Base-by-base conservation (phyloP, 2,888 invertebrate genomes). In the Anorthoa munda region DNA sequence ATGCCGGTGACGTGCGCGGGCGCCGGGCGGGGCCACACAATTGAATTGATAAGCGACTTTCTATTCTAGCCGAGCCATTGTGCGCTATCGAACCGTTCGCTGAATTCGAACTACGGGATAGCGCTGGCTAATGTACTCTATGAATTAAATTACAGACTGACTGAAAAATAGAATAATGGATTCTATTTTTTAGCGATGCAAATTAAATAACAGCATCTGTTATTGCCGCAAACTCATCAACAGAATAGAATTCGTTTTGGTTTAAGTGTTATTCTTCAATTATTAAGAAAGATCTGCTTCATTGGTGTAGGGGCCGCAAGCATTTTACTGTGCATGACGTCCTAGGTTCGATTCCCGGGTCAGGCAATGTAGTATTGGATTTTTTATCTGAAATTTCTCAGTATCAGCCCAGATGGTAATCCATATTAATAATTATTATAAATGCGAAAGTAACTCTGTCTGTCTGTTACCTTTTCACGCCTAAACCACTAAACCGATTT, bases 11-110 rank as follows among this genome's bases (percentile, higher is more conserved):
- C 89, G 90, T 81, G 89, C 85, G 90, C 91, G 88, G 94, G 94
- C 94, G 93, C 90, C 91, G 88, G 94, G 94, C 94, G 93, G 90
- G 90, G 92, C 89, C 88, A 91, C 90, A 95, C 95, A 94, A 95
- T 95, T 94, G 95, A 94, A 95, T 94, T 93, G 94, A 95, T 94
- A 95, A 94, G 92, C 89, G 89, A 93, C 94, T 95, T 95, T 95
- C 94, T 94, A 94, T 95, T 95, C 94, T 94, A 94, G 78, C 75
- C 63, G 60, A 74, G 63, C 81, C 71, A 81, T 85, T 86, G 85
- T 83, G 69, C 84, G 56, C 45, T 66, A 81, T 68, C 84, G 84
- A 80, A 75, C 71, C 56, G 66, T 63, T 80, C 80, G 46, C 51
- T 66, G 68, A 69, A 82, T 83, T 74, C 56, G 46, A 77, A 67